Conservation (phyloP, 2,113 vertebrate genomes). For the Strigops habroptila region DNA sequence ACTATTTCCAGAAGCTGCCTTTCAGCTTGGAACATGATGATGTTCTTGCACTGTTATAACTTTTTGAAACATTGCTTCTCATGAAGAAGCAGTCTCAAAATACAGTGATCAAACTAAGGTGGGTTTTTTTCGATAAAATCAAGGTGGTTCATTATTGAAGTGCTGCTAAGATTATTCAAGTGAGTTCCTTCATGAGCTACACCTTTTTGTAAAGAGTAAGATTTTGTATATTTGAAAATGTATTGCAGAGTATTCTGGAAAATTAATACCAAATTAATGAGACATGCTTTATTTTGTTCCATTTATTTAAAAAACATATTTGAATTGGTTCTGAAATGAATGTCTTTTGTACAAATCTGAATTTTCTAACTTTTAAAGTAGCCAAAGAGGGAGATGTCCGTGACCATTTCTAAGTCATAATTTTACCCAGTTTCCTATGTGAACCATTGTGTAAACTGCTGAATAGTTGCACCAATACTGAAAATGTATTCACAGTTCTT, state of each 20-base stretch:
- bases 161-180: constrained; percentile 31
- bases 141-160: constrained; percentile 8
- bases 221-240: constrained; percentile 56
- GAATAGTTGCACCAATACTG: constrained; percentile 14
- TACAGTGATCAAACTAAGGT: constrained; percentile 25
- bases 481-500: not conserved
- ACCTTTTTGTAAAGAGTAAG: constrained; percentile 44
- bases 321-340: constrained; percentile 37
- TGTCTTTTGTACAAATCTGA: constrained; percentile 47
- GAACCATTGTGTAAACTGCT: constrained; percentile 14
- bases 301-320: constrained; percentile 30
- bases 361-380: constrained; percentile 55
- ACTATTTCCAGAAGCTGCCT: constrained; percentile 15
- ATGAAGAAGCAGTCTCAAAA: constrained; percentile 43
- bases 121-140: not conserved
- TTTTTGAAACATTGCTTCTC: constrained; percentile 41
- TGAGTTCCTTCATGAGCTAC: constrained; percentile 30
- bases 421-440: constrained; percentile 26
- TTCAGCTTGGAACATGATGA: constrained; percentile 31
- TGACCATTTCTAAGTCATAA: constrained; percentile 33
- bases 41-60: constrained; percentile 45
- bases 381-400: constrained; percentile 33
- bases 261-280: constrained; percentile 40
- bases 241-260: constrained; percentile 48
- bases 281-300: constrained; percentile 45